Conservation (phyloP, 2,888 invertebrate species). For the Hecatera dysodea region DNA sequence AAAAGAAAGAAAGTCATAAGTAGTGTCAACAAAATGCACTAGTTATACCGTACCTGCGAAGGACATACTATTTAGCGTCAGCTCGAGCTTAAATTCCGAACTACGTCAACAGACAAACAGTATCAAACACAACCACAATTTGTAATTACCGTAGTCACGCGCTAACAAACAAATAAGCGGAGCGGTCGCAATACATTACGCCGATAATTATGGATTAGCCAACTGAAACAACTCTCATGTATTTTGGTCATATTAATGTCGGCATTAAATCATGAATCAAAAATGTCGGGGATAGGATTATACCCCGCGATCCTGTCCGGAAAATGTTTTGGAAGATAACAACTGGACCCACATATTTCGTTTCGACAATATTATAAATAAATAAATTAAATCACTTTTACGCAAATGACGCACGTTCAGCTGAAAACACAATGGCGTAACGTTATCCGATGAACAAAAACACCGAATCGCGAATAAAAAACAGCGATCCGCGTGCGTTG, state of each 20-base stretch:
- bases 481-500: conserved; percentile 69
- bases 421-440: conserved; percentile 68
- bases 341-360: conserved; percentile 53
- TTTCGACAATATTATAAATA: conserved; percentile 63
- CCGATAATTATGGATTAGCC: conserved; percentile 81
- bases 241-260: conserved; percentile 76
- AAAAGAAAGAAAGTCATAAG: not conserved
- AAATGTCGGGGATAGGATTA: conserved; percentile 71
- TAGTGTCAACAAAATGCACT: not conserved
- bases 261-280: conserved; percentile 76
- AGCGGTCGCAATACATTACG: conserved; percentile 76
- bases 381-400: conserved; percentile 77
- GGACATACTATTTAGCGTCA: conserved; percentile 30
- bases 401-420: conserved; percentile 71
- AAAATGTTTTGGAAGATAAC: conserved; percentile 67
- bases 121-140: conserved; percentile 74
- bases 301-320: conserved; percentile 57
- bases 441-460: conserved; percentile 74
- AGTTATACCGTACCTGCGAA: too few species aligned
- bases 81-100: conserved; percentile 41
- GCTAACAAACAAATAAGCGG: conserved; percentile 77
- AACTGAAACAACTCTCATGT: conserved; percentile 77
- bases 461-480: conserved; percentile 72
- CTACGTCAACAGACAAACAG: conserved; percentile 69
- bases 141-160: conserved; percentile 78